These are phyloP conservation scores for Tetramorium alpestre DNA, from an alignment of 1,140 invertebrate genomes.

Conservation along the genomic window DNA sequence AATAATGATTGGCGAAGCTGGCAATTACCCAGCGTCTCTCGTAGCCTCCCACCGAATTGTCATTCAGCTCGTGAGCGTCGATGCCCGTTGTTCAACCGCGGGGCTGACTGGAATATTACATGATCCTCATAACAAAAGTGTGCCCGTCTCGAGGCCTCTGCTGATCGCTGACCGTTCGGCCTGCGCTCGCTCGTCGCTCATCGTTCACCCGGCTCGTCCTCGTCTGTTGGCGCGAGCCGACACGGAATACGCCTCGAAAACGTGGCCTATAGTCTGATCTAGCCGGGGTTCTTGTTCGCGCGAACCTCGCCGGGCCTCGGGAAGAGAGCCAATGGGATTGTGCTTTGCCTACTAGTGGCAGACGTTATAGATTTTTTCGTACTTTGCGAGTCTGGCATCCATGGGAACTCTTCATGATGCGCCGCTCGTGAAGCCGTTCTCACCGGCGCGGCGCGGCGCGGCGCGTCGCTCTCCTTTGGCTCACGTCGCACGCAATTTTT, in stretches of 20 bases:
- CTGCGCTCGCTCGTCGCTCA: conserved; percentile 46
- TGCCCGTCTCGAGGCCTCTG: conserved; percentile 45
- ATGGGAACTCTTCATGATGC: conserved; percentile 78
- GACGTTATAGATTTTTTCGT: conserved; percentile 80
- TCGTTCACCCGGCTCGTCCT: conserved; percentile 54
- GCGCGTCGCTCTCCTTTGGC: conserved; percentile 17
- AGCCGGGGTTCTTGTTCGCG: conserved; percentile 22
- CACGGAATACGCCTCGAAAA: conserved; percentile 57
- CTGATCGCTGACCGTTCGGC: conserved; percentile 62
- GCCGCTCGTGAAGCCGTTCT: conserved; percentile 72
- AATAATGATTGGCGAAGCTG: conserved; percentile 83
- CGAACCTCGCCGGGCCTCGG: conserved; percentile 57
- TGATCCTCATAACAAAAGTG: conserved; percentile 83
- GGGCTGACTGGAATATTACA: conserved; percentile 84
- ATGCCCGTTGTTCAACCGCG: conserved; percentile 84
- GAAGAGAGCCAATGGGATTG: conserved; percentile 78
- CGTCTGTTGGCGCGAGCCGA: conserved; percentile 10
- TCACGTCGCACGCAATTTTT: conserved; percentile 62
- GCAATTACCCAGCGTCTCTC: conserved; percentile 83
- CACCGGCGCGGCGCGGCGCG: conserved; percentile 10
- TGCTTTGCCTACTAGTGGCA: conserved; percentile 79
- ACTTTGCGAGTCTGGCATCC: conserved; percentile 74
- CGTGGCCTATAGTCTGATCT: conserved; percentile 57
- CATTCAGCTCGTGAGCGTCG: conserved; percentile 81
- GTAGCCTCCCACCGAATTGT: conserved; percentile 74